phyloP scores from a whole-genome alignment of 2,888 invertebrate genomes.

The Hirtodrosophila confusa region DNA sequence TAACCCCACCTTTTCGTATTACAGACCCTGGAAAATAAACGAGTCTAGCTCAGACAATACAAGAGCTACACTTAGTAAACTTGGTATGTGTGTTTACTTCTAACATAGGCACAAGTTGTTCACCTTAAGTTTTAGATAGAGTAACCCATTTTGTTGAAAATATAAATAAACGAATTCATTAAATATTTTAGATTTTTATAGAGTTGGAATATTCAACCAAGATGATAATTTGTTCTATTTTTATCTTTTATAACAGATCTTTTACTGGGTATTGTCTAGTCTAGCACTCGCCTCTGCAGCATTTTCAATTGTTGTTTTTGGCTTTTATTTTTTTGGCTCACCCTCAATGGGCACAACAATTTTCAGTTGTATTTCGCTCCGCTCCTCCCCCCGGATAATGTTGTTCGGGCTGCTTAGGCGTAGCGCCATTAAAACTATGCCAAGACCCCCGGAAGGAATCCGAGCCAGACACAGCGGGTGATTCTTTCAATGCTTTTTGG shows the following conservation, averaged over 20 bases:
- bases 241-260: not conserved
- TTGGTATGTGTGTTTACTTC: too few relatives aligned
- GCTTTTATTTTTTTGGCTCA: conserved; percentile 10
- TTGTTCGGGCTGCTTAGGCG: conserved; percentile 51
- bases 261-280: conserved; percentile 10
- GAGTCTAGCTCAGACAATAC: too few relatives aligned
- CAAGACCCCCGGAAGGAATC: conserved; percentile 23
- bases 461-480: conserved; percentile 40
- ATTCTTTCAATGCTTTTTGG: conserved; percentile 39
- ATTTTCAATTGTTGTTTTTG: not conserved
- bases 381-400: conserved; percentile 29
- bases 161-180: too few relatives aligned
- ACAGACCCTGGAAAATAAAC: too few relatives aligned
- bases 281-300: not conserved
- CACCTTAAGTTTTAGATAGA: too few relatives aligned
- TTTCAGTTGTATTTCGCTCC: conserved; percentile 28
- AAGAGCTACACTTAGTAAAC: too few relatives aligned
- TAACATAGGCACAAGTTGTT: too few relatives aligned
- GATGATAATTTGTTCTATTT: too few relatives aligned
- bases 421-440: conserved; percentile 64
- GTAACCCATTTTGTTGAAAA: too few relatives aligned
- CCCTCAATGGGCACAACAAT: conserved; percentile 29
- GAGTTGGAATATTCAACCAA: too few relatives aligned
- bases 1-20: too few relatives aligned
- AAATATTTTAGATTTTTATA: too few relatives aligned